Conservation (phyloP, 1,140 invertebrate genomes). For the Bilobella aurantiaca region DNA sequence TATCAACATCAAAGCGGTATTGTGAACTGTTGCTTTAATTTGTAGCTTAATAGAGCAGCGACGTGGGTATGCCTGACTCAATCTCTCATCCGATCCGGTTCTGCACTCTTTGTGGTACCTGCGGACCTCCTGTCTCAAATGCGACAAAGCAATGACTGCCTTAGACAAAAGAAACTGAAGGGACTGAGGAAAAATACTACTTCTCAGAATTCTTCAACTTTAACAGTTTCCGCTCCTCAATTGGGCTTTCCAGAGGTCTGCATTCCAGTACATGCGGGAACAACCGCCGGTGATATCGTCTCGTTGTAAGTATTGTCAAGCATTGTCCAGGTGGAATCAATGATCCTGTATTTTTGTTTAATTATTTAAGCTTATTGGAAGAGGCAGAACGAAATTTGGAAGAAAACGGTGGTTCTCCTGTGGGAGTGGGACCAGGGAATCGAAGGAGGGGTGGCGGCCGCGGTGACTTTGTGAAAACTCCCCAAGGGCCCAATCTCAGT, state of each 20-base stretch:
- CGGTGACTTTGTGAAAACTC: constrained; percentile 36
- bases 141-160: constrained; percentile 48
- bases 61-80: constrained; percentile 70
- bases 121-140: constrained; percentile 56
- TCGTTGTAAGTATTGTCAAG: constrained; percentile 40
- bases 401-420: constrained; percentile 13
- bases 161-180: constrained; percentile 42
- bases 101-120: constrained; percentile 68
- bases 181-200: constrained; percentile 34
- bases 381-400: constrained; percentile 34
- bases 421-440: constrained; percentile 24
- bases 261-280: constrained; percentile 41
- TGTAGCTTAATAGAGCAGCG: constrained; percentile 67
- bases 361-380: constrained; percentile 30
- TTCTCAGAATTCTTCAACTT: constrained; percentile 18
- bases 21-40: constrained; percentile 40
- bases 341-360: no score
- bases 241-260: constrained; percentile 43
- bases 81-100: constrained; percentile 58
- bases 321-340: no score
- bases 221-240: constrained; percentile 45
- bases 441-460: constrained; percentile 31
- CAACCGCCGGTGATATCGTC: constrained; percentile 46
- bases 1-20: no score
- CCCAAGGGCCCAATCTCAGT: constrained; percentile 37